Conservation (phyloP, 1,140 invertebrate genomes). For the Aphelenchoides avenae region DNA sequence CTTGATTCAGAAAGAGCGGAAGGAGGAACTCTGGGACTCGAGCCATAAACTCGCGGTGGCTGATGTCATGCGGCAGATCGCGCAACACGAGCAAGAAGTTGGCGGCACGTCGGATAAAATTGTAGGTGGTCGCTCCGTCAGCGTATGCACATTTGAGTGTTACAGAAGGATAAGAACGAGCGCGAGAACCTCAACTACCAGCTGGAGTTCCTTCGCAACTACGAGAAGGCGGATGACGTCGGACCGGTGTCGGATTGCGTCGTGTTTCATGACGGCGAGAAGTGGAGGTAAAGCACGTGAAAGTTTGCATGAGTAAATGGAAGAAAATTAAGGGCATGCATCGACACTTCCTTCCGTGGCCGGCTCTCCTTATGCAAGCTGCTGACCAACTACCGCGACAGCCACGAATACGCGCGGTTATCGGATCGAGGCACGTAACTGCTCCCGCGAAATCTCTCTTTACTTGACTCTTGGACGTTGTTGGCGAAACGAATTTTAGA, state of each 20-base stretch:
- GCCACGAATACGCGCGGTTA: constrained; percentile 74
- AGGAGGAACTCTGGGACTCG: constrained; percentile 79
- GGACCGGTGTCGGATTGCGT: constrained; percentile 89
- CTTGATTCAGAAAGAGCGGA: constrained; percentile 68
- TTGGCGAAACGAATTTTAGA: too few species aligned
- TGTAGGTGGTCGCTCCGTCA: too few species aligned
- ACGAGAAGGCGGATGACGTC: constrained; percentile 80
- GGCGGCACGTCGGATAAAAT: constrained; percentile 60
- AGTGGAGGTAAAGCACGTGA: constrained; percentile 68
- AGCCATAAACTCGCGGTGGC: constrained; percentile 73
- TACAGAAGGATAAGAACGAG: constrained; percentile 72
- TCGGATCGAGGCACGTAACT: constrained; percentile 63
- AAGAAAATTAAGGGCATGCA: constrained; percentile 68
- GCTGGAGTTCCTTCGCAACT: constrained; percentile 73
- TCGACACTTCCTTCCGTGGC: constrained; percentile 79
- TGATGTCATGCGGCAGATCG: constrained; percentile 70
- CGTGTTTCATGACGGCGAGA: constrained; percentile 78
- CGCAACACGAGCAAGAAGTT: constrained; percentile 63
- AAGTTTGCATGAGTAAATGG: constrained; percentile 1
- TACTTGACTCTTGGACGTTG: constrained; percentile 15
- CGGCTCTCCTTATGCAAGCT: constrained; percentile 72
- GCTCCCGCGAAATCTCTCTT: background rate
- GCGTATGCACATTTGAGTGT: too few species aligned
- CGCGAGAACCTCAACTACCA: constrained; percentile 84
- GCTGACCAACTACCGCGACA: constrained; percentile 78